A percentile compares a stretch with the other conserved stretches of the same genome.
phyloP scores from a whole-genome alignment of 2,113 vertebrate species.

The Geococcyx californianus region DNA sequence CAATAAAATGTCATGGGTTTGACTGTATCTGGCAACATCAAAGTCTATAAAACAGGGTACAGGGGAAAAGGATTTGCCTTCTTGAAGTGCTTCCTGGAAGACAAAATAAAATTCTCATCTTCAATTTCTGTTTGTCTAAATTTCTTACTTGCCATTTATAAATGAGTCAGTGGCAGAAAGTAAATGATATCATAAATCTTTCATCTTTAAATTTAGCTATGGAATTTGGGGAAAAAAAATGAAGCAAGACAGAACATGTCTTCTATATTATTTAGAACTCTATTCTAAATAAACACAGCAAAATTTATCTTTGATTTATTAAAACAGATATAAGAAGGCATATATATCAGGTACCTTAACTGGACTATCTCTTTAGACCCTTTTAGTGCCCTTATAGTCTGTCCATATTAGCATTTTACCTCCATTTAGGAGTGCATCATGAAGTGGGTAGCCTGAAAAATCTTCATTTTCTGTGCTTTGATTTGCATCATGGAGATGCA shows the following conservation, averaged over 20 bases:
- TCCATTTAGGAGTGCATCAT: not conserved
- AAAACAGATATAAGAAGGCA: not conserved
- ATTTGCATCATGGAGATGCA: not conserved
- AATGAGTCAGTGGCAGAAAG: not conserved
- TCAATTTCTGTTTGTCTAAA: not conserved
- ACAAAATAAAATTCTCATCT: not conserved
- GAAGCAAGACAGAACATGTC: not conserved
- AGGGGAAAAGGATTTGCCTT: not conserved
- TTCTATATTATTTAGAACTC: not conserved
- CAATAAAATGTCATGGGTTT: not conserved
- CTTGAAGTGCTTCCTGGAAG: not conserved
- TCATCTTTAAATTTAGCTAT: not conserved
- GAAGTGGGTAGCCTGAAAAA: not conserved
- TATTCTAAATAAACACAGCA: not conserved
- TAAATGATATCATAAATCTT: not conserved
- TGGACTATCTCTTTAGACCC: not conserved
- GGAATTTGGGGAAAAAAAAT: not conserved
- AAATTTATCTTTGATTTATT: not conserved
- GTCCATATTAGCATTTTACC: not conserved
- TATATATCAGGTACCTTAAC: not conserved
- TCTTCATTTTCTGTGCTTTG: not conserved
- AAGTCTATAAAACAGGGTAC: not conserved
- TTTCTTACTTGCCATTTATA: not conserved
- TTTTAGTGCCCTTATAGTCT: not conserved
- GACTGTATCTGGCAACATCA: not conserved